Evolutionary conservation across 2,113 vertebrate species (phyloP).

Genomic region (Uropsilus gracilis): DNA sequence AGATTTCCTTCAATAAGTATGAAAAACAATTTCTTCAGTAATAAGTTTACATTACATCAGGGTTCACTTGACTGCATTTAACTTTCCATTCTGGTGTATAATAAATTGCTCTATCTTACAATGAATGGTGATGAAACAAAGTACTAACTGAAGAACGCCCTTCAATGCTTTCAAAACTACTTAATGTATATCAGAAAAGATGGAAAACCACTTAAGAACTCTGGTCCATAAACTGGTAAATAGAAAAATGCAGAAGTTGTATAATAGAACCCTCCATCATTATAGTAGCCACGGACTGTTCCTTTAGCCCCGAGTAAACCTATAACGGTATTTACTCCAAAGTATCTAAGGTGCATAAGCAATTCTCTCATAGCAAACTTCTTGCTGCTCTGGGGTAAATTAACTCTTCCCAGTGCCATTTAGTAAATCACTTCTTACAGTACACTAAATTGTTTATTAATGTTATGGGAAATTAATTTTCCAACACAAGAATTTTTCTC

Average conservation of each 20-base stretch:
- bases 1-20: neutral
- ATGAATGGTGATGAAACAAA: constrained; percentile 17
- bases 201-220: neutral
- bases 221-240: neutral
- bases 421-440: constrained; percentile 55
- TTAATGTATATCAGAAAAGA: constrained; percentile 49
- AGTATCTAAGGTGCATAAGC: neutral
- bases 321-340: constrained; percentile 42
- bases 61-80: constrained; percentile 16
- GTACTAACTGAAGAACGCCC: neutral
- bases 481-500: constrained; percentile 28
- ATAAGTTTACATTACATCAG: neutral
- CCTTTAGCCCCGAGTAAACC: constrained; percentile 47
- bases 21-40: constrained; percentile 36
- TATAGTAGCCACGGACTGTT: neutral
- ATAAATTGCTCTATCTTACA: neutral
- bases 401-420: constrained; percentile 43
- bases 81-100: neutral
- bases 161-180: constrained; percentile 31
- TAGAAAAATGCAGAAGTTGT: constrained; percentile 7
- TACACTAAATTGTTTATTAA: constrained; percentile 27
- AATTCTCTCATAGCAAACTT: constrained; percentile 47
- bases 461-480: constrained; percentile 47
- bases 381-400: constrained; percentile 58
- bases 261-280: constrained; percentile 40